Conservation (phyloP, 2,888 invertebrate genomes). For the Tetanocera ferruginea region DNA sequence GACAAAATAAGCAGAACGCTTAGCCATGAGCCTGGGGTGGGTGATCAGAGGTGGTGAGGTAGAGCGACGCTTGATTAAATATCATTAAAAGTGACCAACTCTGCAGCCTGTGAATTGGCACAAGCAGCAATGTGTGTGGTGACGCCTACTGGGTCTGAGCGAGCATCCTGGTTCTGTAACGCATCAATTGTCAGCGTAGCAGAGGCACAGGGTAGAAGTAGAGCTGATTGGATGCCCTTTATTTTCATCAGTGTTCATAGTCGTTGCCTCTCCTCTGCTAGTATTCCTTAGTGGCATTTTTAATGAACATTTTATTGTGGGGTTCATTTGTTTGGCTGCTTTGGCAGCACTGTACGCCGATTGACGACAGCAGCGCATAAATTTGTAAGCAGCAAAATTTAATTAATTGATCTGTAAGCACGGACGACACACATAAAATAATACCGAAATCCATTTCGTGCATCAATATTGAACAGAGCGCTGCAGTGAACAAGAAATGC, state of each 20-base stretch:
- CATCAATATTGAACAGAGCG: background rate
- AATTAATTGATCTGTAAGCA: too few relatives aligned
- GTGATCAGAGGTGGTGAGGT: constrained; percentile 5
- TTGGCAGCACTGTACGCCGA: too few relatives aligned
- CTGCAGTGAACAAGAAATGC: background rate
- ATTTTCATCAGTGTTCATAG: background rate
- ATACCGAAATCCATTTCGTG: background rate
- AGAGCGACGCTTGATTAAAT: too few relatives aligned
- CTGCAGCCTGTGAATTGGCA: too few relatives aligned
- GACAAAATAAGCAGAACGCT: background rate
- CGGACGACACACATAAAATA: background rate
- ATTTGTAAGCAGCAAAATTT: too few relatives aligned
- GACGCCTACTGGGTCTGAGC: background rate
- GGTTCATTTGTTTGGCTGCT: too few relatives aligned
- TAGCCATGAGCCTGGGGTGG: background rate
- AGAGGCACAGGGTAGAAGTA: background rate
- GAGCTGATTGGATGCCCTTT: background rate
- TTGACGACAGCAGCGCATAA: too few relatives aligned
- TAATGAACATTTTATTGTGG: constrained; percentile 7
- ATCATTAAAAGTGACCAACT: constrained; percentile 1
- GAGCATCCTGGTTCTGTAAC: background rate
- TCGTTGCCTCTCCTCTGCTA: too few relatives aligned
- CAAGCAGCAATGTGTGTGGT: background rate
- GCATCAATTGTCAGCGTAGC: constrained; percentile 8
- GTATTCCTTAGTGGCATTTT: constrained; percentile 10